Evolutionary conservation across 1,140 invertebrate species (phyloP).

Genomic region (Agrilus planipennis): DNA sequence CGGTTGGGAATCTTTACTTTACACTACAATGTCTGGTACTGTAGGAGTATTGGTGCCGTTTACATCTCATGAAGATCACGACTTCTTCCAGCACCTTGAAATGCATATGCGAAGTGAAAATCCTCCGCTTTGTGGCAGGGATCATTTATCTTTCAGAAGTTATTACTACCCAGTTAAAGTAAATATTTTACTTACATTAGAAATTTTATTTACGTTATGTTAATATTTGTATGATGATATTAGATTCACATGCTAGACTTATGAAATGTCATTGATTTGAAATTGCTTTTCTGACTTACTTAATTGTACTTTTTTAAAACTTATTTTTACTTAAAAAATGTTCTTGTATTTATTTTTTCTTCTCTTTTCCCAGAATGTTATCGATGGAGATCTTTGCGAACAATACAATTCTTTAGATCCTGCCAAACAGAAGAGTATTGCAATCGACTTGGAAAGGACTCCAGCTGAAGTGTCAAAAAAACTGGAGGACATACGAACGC

Average conservation of each 20-base stretch:
- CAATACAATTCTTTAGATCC: conserved; percentile 95
- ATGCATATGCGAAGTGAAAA: conserved; percentile 99
- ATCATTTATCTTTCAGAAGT: conserved; percentile 93
- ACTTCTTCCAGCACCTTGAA: conserved; percentile 98
- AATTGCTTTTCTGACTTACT: conserved; percentile 1
- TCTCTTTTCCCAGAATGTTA: conserved; percentile 65
- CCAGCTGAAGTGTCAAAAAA: conserved; percentile 95
- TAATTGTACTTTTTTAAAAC: conserved; percentile 1
- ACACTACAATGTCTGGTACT: conserved; percentile 89
- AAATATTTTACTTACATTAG: conserved; percentile 13
- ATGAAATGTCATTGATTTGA: conserved; percentile 20
- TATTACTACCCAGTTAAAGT: conserved; percentile 98
- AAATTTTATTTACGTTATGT: neutral
- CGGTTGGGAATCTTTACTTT: conserved; percentile 90
- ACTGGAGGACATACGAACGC: conserved; percentile 84
- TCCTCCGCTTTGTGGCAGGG: conserved; percentile 88
- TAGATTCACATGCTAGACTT: conserved; percentile 27
- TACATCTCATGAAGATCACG: conserved; percentile 95
- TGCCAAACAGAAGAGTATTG: conserved; percentile 88
- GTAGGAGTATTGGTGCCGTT: conserved; percentile 96
- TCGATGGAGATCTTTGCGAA: conserved; percentile 98
- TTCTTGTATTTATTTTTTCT: too few relatives aligned
- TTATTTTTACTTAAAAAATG: conserved; percentile 6
- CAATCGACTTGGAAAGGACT: conserved; percentile 86
- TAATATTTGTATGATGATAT: conserved; percentile 16